Conservation (phyloP, 2,888 invertebrate genomes). For the Plebejus melissa region DNA sequence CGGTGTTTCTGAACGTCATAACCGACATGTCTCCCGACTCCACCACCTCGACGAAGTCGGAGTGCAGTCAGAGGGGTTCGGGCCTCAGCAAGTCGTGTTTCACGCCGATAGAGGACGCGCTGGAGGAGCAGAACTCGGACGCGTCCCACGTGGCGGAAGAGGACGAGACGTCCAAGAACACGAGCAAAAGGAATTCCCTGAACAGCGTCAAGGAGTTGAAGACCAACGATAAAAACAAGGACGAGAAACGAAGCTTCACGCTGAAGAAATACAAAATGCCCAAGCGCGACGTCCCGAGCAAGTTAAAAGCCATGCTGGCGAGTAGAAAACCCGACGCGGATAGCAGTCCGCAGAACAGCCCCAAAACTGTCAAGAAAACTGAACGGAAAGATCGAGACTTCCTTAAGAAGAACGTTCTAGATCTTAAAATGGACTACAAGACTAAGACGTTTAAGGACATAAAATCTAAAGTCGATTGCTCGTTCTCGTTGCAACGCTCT, state of each 20-base stretch:
- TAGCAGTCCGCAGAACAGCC: conserved; percentile 78
- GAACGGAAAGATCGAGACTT: conserved; percentile 84
- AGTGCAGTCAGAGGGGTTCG: conserved; percentile 71
- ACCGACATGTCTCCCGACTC: conserved; percentile 85
- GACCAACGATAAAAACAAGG: conserved; percentile 64
- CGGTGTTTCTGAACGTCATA: conserved; percentile 77
- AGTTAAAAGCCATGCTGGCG: conserved; percentile 84
- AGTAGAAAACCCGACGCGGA: conserved; percentile 76
- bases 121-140: conserved; percentile 51
- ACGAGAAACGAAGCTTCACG: conserved; percentile 75
- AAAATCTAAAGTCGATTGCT: conserved; percentile 88
- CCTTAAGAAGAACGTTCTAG: conserved; percentile 76
- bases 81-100: conserved; percentile 57
- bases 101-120: conserved; percentile 51
- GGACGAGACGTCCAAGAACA: conserved; percentile 60
- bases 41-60: conserved; percentile 76
- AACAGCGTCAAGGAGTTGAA: conserved; percentile 65
- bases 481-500: conserved; percentile 70
- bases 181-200: conserved; percentile 67
- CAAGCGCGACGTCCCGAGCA: conserved; percentile 86
- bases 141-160: conserved; percentile 48
- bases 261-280: conserved; percentile 88
- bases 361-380: conserved; percentile 78
- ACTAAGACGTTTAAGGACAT: conserved; percentile 89
- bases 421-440: conserved; percentile 87